Base-by-base conservation (phyloP, 2,888 invertebrate species). In the Coelinius sp. region DNA sequence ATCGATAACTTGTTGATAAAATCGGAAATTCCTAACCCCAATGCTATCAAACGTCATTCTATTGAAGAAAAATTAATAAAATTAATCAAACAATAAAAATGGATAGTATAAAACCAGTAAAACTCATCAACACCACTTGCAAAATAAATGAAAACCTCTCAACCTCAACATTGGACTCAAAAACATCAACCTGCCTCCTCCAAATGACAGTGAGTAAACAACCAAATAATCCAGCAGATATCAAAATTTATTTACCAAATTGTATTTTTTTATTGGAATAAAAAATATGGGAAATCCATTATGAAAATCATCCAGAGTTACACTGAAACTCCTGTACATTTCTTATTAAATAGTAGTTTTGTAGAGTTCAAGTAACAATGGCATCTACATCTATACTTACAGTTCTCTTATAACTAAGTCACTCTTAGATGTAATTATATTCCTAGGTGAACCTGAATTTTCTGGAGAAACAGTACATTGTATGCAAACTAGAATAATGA, bases 61-160 rank as follows among this genome's bases (percentile, higher is more conserved):
- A 64, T 41, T 38, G 25, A 49, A 8, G 25, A 59, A 62, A 63
- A 53, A 71, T 6, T 8, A 31, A 10, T 49, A 56, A 14, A 53
- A 24, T 52, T 17, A 8, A 64, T 20, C 8, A 49, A 20, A 2
- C 17, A 63, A 59, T n/a, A 31, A 72, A 14, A 41, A 75, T 75
- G 76, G 73, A 71, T 31, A 66, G 62, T 8, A 53, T 78, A 64
- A 71, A 69, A 52, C 77, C 78, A 31, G 59, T 77, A 7, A 72
- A 69, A 68, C 74, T 79, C 0, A 70, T 79, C n/a, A 76, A 75
- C 66, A 75, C 78, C 7, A 74, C 76, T 4, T 79, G 76, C 31
- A 74, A 69, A 25, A 76, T 79, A n/a, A 78, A 79, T 52, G 78
- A 79, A 27, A 77, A 73, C 71, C 41, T 78, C 25, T 71, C 74